Base-by-base conservation (phyloP, 2,797 vertebrate species). In the Gobio occitaniae region DNA sequence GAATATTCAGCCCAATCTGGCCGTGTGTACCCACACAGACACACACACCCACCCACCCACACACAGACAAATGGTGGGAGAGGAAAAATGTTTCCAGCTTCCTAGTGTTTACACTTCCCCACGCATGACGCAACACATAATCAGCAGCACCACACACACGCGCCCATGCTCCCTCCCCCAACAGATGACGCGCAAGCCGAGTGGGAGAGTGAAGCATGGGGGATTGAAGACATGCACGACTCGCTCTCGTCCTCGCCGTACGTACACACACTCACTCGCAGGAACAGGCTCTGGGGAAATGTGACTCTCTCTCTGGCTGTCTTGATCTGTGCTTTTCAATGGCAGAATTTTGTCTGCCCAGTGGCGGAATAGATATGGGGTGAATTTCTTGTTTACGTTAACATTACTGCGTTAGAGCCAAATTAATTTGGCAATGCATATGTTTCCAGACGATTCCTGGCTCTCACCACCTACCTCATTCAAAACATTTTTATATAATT, bases 111-210 rank as follows among this genome's bases (percentile, higher is more conserved):
- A 92, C 91, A 92, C 85, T 91, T 90, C 92, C 92, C 94, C 91
- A 93, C 88, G 29, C 88, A 84, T 95, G 94, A 95, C 89, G 91
- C 92, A 94, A 93, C 91, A 89, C 89, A 91, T 87, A 84, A 87
- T 87, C 88, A 88, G 84, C 84, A 80, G 84, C 84, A 85, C 69
- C 70, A 87, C 78, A 78, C 78, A 86, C 86, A 87, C 32, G 41
- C 63, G 4, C 50, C 15, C 59, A 83, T 0, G 21, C 32, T 21
- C 81, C 86, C 88, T 88, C 88, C 88, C 85, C 81, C 85, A 69
- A 78, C 87, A 88, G 74, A 89, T 87, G 85, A 88, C 82, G 85
- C 70, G 69, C 88, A 82, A 63, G 85, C 89, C 80, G 80, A 83
- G 83, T 85, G 78, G 86, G 85, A 86, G 85, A 86, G 77, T 74